Evolutionary conservation across 2,888 invertebrate species (phyloP).

Genomic region (Dryocosmus kuriphilus): DNA sequence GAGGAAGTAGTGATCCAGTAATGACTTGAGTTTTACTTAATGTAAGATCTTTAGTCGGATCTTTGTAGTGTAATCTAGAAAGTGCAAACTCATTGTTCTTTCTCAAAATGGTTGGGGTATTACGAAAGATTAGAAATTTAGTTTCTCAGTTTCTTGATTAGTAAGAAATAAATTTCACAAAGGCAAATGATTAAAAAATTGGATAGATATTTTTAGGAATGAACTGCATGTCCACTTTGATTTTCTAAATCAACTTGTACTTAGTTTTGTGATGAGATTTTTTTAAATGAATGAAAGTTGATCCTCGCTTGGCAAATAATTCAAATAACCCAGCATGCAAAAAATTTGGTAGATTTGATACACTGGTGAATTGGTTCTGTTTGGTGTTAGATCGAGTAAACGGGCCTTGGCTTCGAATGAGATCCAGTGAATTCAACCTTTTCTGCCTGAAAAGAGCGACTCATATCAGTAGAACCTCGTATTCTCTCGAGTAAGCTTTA

Average conservation of each 20-base stretch:
- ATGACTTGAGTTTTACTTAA: conserved; percentile 12
- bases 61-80: conserved; percentile 10
- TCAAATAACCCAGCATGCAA: conserved; percentile 23
- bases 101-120: neutral
- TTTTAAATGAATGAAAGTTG: neutral
- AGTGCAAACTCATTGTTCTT: conserved; percentile 18
- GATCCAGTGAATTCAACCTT: conserved; percentile 38
- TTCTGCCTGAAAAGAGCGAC: conserved; percentile 36
- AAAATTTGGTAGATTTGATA: conserved; percentile 13
- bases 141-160: neutral
- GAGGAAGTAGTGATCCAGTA: conserved; percentile 16
- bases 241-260: too few species aligned
- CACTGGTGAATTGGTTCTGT: conserved; percentile 35
- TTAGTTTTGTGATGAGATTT: neutral
- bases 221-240: too few species aligned
- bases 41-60: conserved; percentile 4
- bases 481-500: conserved; percentile 35
- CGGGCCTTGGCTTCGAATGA: conserved; percentile 39
- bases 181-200: neutral
- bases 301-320: conserved; percentile 24
- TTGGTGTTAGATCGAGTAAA: conserved; percentile 40
- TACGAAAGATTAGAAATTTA: neutral
- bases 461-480: conserved; percentile 31
- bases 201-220: neutral
- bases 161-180: neutral